Conservation (phyloP, 2,888 invertebrate species). For the Seladonia tumulorum region DNA sequence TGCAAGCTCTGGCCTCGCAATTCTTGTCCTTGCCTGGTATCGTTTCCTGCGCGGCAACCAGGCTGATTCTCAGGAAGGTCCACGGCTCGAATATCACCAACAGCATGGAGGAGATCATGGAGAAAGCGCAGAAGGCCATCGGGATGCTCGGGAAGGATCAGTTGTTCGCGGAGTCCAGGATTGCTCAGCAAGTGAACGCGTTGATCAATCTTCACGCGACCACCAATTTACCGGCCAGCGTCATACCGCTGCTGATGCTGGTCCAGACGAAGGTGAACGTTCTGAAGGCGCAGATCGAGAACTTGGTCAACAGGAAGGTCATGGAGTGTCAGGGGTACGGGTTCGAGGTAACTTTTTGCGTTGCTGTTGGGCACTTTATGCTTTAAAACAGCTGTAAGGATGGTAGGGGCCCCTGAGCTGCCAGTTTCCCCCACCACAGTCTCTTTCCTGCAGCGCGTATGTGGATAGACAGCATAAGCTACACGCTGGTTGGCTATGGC, state of each 20-base stretch:
- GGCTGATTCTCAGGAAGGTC: conserved; percentile 77
- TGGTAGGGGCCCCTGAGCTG: too few species aligned
- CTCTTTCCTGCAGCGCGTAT: too few species aligned
- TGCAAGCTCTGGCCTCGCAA: conserved; percentile 81
- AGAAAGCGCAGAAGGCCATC: conserved; percentile 74
- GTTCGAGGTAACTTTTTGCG: conserved; percentile 55
- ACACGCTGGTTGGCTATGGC: too few species aligned
- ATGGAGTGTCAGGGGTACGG: conserved; percentile 76
- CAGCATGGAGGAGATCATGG: conserved; percentile 77
- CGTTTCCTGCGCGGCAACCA: conserved; percentile 77
- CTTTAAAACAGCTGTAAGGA: too few species aligned
- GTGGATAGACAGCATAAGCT: too few species aligned
- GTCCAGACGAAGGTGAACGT: conserved; percentile 80
- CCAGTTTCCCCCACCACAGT: too few species aligned
- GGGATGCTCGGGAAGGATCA: conserved; percentile 75
- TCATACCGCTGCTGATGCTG: conserved; percentile 78
- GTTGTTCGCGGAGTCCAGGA: conserved; percentile 76
- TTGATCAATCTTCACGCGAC: conserved; percentile 80
- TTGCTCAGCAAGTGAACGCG: conserved; percentile 77
- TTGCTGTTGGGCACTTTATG: neutral
- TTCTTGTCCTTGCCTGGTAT: conserved; percentile 79
- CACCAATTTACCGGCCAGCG: conserved; percentile 72
- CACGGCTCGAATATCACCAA: conserved; percentile 77
- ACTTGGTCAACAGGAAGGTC: conserved; percentile 72
- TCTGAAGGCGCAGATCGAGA: conserved; percentile 78